A percentile compares a stretch with the other conserved stretches of the same genome.
Evolutionary conservation across 2,888 invertebrate genomes (phyloP).

Genomic region (Eupelmus urozonus): DNA sequence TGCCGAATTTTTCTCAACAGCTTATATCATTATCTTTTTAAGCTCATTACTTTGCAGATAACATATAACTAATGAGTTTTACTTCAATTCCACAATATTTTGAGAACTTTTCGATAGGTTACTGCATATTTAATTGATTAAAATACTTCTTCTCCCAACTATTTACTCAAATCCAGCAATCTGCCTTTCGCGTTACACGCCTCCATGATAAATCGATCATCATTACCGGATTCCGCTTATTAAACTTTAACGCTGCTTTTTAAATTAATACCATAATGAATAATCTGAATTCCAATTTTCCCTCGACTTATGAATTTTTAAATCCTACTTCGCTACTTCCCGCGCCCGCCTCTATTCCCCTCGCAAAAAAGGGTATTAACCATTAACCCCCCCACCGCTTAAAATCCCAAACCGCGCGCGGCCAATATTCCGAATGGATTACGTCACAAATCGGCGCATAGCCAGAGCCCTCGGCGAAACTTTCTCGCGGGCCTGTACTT

Average conservation of each 20-base stretch:
- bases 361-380: constrained; percentile 26
- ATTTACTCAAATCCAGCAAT: no score
- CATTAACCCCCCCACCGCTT: neutral
- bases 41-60: no score
- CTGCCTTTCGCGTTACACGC: no score
- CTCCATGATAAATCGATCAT: no score
- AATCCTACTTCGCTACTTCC: neutral
- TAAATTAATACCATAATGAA: constrained; percentile 26
- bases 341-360: neutral
- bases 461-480: constrained; percentile 12
- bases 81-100: no score
- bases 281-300: constrained; percentile 15
- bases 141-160: no score
- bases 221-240: no score
- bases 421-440: neutral
- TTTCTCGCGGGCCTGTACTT: constrained; percentile 63
- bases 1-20: no score
- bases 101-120: no score
- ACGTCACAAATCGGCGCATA: neutral
- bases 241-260: neutral
- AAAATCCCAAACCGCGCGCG: neutral
- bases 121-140: no score
- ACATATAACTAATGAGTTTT: no score
- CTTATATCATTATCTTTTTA: no score
- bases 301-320: constrained; percentile 44